These are phyloP conservation scores for Drosophila ercepeae DNA, from an alignment of 1,140 invertebrate species.

Conservation along the genomic window DNA sequence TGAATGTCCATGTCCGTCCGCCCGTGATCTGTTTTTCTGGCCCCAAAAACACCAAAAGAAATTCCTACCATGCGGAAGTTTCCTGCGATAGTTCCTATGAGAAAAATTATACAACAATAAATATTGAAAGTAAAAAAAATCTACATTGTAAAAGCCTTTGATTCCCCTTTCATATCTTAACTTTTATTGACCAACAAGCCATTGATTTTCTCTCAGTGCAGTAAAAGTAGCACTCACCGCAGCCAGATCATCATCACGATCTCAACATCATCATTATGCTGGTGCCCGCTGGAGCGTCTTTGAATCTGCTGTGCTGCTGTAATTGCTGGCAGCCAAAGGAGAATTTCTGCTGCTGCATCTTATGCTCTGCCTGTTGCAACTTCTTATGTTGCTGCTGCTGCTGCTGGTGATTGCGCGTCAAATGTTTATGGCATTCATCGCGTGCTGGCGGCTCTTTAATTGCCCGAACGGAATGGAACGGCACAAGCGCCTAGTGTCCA, in stretches of 20 bases:
- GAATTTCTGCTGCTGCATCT: conserved; percentile 33
- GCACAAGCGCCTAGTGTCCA: conserved; percentile 53
- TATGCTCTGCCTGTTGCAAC: conserved; percentile 26
- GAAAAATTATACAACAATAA: not conserved
- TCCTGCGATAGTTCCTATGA: not conserved
- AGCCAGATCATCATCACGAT: conserved; percentile 39
- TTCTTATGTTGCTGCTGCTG: conserved; percentile 21
- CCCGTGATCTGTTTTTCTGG: conserved; percentile 42
- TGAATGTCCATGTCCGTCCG: conserved; percentile 72
- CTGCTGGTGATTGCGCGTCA: conserved; percentile 73
- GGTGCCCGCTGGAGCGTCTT: conserved; percentile 35
- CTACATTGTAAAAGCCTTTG: too few species aligned
- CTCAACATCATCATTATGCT: conserved; percentile 46
- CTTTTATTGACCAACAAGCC: not conserved
- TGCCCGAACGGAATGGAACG: conserved; percentile 57
- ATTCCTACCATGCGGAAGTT: not conserved
- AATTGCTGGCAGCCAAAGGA: conserved; percentile 27
- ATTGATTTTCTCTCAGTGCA: conserved; percentile 10
- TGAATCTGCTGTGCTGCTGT: conserved; percentile 52
- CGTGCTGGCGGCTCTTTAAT: conserved; percentile 79
- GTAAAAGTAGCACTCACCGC: conserved; percentile 57
- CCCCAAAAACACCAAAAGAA: conserved; percentile 30
- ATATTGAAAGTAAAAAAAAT: not conserved
- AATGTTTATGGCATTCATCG: conserved; percentile 82
- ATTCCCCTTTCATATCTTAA: too few species aligned